Base-by-base conservation (phyloP, 2,888 invertebrate species). In the Gisinianus flammeolus region DNA sequence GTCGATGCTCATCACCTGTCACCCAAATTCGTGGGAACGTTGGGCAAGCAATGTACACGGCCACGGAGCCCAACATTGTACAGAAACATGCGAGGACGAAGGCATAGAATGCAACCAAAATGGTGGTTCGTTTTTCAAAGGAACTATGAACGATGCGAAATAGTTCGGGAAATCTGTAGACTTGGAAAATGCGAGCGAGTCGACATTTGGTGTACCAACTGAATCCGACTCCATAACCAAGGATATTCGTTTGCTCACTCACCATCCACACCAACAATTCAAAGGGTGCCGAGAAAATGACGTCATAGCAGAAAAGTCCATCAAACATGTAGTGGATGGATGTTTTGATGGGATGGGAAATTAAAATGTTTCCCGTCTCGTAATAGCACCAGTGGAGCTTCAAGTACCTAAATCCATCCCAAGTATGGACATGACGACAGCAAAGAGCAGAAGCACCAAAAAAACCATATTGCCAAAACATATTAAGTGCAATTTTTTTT, bases 211-310 rank as follows among this genome's bases (percentile, higher is more conserved):
- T 74, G 75, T 70, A 79, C 81, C 81, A 81, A 16, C 71, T 79
- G n/a, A 73, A 62, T 30, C 69, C 78, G 16, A 28, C 44, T 0
- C 81, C 79, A 52, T 78, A 78, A 2, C 79, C 79, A 28, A 69
- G 16, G 2, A 79, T 31, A 30, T 74, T 71, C 1, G 67, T 58
- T 28, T n/a, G 24, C 4, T 68, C 71, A 2, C 19, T 0, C 0
- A 77, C 0, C 0, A 44, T 22, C 8, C 81, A 44, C 3, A 81
- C 3, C 1, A 58, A n/a, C 12, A 82, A 56, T 58, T 84, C 84
- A 10, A 82, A 35, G 0, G 83, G 84, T 10, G 80, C 73, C 33
- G 77, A 79, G 22, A 80, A 76, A 0, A 79, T 73, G 0, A 81
- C 74, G 52, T 70, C 67, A 44, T 26, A 56, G 3, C 73, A 54